Conservation (phyloP, 2,888 invertebrate species). For the Nemotelus pantherinus region DNA sequence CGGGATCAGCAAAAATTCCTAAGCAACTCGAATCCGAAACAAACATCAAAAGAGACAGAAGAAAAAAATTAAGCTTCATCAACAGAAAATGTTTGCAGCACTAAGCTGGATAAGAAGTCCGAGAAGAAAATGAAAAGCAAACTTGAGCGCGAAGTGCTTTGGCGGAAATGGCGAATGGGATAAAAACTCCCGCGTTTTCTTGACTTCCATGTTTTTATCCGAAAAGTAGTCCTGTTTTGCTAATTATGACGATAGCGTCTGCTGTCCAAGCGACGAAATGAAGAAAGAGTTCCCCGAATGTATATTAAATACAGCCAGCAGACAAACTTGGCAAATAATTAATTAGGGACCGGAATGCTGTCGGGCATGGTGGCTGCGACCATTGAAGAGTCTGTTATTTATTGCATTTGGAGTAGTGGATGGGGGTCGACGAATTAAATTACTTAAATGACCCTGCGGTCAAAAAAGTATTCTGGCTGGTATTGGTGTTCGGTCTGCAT, state of each 20-base stretch:
- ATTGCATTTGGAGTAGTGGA: too few relatives aligned
- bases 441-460: too few relatives aligned
- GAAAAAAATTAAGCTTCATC: slow-evolving; percentile 3
- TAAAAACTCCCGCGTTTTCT: neutral
- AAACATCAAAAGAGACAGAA: neutral
- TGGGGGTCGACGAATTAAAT: too few relatives aligned
- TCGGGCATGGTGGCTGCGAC: neutral
- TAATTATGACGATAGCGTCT: neutral
- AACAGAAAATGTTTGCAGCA: neutral
- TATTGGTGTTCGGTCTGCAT: too few relatives aligned
- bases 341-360: slow-evolving; percentile 3
- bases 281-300: slow-evolving; percentile 5
- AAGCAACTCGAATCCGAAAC: neutral
- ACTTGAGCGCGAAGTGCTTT: neutral
- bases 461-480: too few relatives aligned
- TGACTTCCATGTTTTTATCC: neutral
- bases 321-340: neutral
- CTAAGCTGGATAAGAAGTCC: neutral
- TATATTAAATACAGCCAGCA: neutral
- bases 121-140: neutral
- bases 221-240: neutral
- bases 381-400: too few relatives aligned
- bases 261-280: neutral
- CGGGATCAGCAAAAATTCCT: neutral
- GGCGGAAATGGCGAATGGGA: neutral